Evolutionary conservation across 2,888 invertebrate genomes (phyloP).

Genomic region (Chironomus riparius): DNA sequence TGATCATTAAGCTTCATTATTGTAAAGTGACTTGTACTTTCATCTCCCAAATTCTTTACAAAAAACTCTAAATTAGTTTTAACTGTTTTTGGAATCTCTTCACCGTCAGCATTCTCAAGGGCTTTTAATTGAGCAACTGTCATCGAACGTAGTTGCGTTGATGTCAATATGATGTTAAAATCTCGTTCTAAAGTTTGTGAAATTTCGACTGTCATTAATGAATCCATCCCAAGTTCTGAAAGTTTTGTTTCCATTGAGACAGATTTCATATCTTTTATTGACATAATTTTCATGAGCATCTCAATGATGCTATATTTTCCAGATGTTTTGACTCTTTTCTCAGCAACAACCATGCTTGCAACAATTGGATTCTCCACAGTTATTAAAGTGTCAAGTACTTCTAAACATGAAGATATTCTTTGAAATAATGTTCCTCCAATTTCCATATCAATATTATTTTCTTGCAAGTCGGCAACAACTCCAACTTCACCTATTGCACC

Average conservation of each 20-base stretch:
- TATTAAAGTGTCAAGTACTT: conserved; percentile 59
- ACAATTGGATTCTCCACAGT: conserved; percentile 57
- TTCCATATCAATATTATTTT: too few species aligned
- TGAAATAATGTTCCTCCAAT: too few species aligned
- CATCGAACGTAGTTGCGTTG: conserved; percentile 47
- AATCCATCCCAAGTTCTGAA: too few species aligned
- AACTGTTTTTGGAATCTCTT: neutral
- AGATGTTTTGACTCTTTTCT: conserved; percentile 53
- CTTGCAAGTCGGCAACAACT: too few species aligned
- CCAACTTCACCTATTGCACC: conserved; percentile 47
- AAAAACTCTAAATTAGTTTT: conserved; percentile 44
- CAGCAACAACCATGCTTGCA: conserved; percentile 69
- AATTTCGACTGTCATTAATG: too few species aligned
- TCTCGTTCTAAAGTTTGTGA: conserved; percentile 26
- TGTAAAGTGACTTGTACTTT: neutral
- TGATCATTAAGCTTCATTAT: neutral
- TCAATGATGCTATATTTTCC: conserved; percentile 57
- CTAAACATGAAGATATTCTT: conserved; percentile 60
- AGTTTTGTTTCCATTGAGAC: too few species aligned
- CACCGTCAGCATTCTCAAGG: neutral
- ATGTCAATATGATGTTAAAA: neutral
- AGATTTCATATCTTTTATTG: too few species aligned
- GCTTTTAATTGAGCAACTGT: conserved; percentile 47
- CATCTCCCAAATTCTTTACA: conserved; percentile 41
- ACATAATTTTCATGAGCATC: conserved; percentile 54